These are phyloP conservation scores for Drosophila hydei DNA, from an alignment of 1,140 invertebrate genomes.

Conservation along the genomic window DNA sequence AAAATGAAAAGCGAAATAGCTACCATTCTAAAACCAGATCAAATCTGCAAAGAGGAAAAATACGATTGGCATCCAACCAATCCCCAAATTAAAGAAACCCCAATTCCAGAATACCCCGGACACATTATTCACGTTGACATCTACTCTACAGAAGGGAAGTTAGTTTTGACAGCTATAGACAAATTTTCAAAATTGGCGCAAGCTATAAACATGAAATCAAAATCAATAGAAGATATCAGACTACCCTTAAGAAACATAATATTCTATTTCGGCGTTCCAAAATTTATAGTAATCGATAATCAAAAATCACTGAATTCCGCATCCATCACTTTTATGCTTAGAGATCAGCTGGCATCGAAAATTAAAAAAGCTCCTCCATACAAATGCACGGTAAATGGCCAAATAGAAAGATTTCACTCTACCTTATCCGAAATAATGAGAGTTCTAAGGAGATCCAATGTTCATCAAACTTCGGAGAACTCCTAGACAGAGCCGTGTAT, in stretches of 20 bases:
- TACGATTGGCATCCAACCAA: not conserved
- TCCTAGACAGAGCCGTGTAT: too few relatives aligned
- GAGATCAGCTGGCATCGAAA: not conserved
- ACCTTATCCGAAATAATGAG: not conserved
- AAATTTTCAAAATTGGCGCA: not conserved
- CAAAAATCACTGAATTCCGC: not conserved
- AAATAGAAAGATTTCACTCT: not conserved
- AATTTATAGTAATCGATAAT: not conserved
- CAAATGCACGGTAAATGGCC: too few relatives aligned
- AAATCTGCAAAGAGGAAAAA: not conserved
- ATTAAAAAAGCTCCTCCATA: too few relatives aligned
- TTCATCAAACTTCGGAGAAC: too few relatives aligned
- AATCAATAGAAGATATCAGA: not conserved
- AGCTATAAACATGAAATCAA: not conserved
- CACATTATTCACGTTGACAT: not conserved
- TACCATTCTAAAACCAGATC: not conserved
- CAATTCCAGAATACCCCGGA: conserved; percentile 10
- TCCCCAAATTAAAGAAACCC: not conserved
- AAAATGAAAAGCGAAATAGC: not conserved
- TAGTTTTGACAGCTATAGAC: not conserved
- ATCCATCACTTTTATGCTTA: not conserved
- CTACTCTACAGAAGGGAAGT: not conserved
- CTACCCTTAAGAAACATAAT: too few relatives aligned
- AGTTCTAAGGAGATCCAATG: not conserved
- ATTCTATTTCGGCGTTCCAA: not conserved